Percentiles rank a stretch among this genome's conserved stretches.
phyloP scores from a whole-genome alignment of 2,797 vertebrate species.

The Crenuchus spilurus region DNA sequence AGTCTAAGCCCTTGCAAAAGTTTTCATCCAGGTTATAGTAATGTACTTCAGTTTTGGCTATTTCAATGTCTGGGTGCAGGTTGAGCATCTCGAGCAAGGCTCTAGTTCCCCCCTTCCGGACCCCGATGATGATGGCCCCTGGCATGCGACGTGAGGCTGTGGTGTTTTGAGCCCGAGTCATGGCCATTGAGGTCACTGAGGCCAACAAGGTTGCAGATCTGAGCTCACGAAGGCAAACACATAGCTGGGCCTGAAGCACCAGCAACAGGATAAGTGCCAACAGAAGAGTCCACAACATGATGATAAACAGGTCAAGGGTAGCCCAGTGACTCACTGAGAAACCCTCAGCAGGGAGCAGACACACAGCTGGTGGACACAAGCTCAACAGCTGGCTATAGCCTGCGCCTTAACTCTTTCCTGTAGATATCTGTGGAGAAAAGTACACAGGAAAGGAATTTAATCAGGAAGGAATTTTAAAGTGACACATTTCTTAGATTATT shows the following conservation, averaged over 20 bases:
- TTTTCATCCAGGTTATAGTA: constrained; percentile 86
- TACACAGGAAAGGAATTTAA: neutral
- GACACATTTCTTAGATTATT: too few relatives aligned
- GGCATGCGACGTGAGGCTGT: constrained; percentile 74
- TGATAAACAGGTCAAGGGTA: constrained; percentile 51
- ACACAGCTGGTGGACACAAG: constrained; percentile 26
- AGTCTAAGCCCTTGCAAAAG: constrained; percentile 75
- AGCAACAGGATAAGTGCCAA: constrained; percentile 76
- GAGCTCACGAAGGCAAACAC: constrained; percentile 73
- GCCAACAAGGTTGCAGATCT: constrained; percentile 53
- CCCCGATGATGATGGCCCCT: constrained; percentile 82
- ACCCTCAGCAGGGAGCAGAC: constrained; percentile 30
- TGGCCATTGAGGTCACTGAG: constrained; percentile 42
- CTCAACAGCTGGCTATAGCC: constrained; percentile 31
- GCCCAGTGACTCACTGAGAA: constrained; percentile 31
- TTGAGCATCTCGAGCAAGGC: constrained; percentile 84
- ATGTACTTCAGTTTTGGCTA: constrained; percentile 83
- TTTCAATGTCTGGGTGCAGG: constrained; percentile 81
- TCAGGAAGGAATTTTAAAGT: neutral
- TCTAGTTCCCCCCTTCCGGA: constrained; percentile 82
- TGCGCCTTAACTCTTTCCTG: constrained; percentile 4
- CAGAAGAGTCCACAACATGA: constrained; percentile 81
- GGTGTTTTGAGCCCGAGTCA: constrained; percentile 62
- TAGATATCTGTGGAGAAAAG: constrained; percentile 22
- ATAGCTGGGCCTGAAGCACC: constrained; percentile 79